Percentiles rank a stretch among this genome's conserved stretches.
Evolutionary conservation across 2,113 vertebrate genomes (phyloP).

Genomic region (Cinclus cinclus): DNA sequence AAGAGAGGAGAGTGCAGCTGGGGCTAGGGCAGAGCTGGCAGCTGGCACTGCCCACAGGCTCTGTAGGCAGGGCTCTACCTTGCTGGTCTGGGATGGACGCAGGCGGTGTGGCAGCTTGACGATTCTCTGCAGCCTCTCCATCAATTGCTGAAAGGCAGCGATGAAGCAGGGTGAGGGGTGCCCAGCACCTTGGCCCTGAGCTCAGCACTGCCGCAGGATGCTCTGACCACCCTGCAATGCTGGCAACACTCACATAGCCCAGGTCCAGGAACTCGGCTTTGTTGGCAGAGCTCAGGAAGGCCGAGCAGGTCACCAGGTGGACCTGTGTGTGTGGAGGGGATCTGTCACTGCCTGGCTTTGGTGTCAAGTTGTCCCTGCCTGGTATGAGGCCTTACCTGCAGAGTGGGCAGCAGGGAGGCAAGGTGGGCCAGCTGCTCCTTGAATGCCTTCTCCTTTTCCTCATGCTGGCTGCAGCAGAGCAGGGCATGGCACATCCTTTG

Average conservation of each 20-base stretch:
- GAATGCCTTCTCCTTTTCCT: constrained; percentile 90
- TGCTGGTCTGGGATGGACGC: constrained; percentile 88
- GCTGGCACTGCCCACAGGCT: accelerated
- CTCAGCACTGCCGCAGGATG: accelerated
- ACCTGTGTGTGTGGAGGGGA: constrained; percentile 61
- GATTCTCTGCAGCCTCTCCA: constrained; percentile 88
- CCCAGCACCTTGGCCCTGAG: background rate
- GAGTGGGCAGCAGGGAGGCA: constrained; percentile 84
- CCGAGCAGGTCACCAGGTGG: constrained; percentile 89
- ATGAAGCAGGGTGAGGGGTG: accelerated
- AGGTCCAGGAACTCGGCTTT: constrained; percentile 92
- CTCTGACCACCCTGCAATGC: accelerated
- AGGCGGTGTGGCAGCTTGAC: constrained; percentile 86
- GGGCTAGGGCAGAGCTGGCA: background rate
- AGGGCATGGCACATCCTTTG: background rate
- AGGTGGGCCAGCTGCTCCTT: constrained; percentile 89
- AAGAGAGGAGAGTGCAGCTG: background rate
- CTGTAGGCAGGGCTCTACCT: constrained; percentile 68
- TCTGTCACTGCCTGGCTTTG: background rate
- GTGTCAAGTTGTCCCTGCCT: background rate
- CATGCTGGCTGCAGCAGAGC: constrained; percentile 80
- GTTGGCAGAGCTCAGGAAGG: constrained; percentile 90
- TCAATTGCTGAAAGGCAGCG: constrained; percentile 79
- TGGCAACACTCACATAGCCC: constrained; percentile 85
- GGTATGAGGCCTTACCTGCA: constrained; percentile 77